Percentiles rank a stretch among this genome's conserved stretches.
Conservation (phyloP, 1,140 invertebrate genomes). For the Polypedilum vanderplanki region DNA sequence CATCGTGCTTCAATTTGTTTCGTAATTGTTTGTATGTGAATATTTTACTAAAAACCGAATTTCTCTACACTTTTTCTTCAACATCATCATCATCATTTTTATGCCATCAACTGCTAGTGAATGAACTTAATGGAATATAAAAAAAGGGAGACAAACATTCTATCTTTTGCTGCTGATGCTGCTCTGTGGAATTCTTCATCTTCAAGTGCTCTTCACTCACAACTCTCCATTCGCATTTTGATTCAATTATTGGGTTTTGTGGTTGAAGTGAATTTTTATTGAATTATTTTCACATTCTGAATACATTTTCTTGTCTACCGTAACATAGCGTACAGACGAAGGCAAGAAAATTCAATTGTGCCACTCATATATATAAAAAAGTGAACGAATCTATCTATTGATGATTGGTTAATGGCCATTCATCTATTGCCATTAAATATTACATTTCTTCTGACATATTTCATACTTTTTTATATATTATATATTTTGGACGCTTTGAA, state of each 20-base stretch:
- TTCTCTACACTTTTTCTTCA: not conserved
- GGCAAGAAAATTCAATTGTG: slow-evolving; percentile 8
- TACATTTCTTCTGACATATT: too few species aligned
- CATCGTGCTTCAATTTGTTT: slow-evolving; percentile 20
- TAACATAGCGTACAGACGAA: not conserved
- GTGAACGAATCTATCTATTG: too few species aligned
- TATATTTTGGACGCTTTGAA: too few species aligned
- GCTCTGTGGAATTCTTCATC: not conserved
- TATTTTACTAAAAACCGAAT: slow-evolving; percentile 8
- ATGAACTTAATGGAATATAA: slow-evolving; percentile 19
- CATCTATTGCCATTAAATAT: too few species aligned
- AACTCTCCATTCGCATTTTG: not conserved
- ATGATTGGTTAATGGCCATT: too few species aligned
- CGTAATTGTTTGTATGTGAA: slow-evolving; percentile 29
- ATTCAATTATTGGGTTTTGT: slow-evolving; percentile 21
- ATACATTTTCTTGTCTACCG: too few species aligned
- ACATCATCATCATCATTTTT: too few species aligned
- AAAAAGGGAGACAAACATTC: not conserved
- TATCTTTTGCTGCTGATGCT: not conserved
- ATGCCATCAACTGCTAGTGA: not conserved
- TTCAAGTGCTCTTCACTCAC: slow-evolving; percentile 23
- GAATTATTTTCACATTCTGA: not conserved
- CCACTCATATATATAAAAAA: not conserved
- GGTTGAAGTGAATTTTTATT: slow-evolving; percentile 28
- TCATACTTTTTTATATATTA: too few species aligned